Base-by-base conservation (phyloP, 2,113 vertebrate genomes). In the Cyprinodon tularosa region DNA sequence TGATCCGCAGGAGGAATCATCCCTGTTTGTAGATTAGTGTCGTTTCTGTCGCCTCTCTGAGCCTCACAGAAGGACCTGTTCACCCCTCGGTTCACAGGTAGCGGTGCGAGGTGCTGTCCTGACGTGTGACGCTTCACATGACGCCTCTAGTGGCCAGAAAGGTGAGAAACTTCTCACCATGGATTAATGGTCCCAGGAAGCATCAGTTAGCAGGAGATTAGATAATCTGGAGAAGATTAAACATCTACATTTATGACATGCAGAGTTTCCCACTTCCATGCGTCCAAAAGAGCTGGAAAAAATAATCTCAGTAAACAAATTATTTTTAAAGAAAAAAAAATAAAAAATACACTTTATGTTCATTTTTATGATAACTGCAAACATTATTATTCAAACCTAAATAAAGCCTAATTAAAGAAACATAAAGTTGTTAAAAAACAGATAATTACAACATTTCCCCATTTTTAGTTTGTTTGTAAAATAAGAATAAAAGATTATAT, bases 121-220 rank as follows among this genome's bases (percentile, higher is more conserved):
- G 73, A 44, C 65, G 60, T 36, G 69, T 72, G 50, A 57, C n/a
- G 64, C 85, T 44, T 72, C 57, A 78, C 7, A 62, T 13, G 29
- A 62, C 67, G 69, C 81, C 39, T 84, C 80, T 64, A 29, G 8
- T 15, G 29, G 13, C 48, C 61, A 12, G 22, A 38, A 53, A 78
- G 60, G 90, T 81, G 90, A 65, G 66, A 63, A 76, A 78, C 72
- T 80, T 69, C 14, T 74, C 81, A 81, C 82, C 0, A 42, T 47
- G 15, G 50, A 20, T 50, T 38, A 50, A 22, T 47, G 36, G 45
- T 76, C 12, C 29, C 62, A 85, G 82, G 84, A 82, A 68, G 66
- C 42, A 37, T 62, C 47, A 1, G 75, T 2, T 36, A 20, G 7
- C 38, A 11, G 3, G 20, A 42, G 17, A n/a, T 20, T 12, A 4